Conservation (phyloP, 1,140 invertebrate genomes). For the Drosophila mayri region DNA sequence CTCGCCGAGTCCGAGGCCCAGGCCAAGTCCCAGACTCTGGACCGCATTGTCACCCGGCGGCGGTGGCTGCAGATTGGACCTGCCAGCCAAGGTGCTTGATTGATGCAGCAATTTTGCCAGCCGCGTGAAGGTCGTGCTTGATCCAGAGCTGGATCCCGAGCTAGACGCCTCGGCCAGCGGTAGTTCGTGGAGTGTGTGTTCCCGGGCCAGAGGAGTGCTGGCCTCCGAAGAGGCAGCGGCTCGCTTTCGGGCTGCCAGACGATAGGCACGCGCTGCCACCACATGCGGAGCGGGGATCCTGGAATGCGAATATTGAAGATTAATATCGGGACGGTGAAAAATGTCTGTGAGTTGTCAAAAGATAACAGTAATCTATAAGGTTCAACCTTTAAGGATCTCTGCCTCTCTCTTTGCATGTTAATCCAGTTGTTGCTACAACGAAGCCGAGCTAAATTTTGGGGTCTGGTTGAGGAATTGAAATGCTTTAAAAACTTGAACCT, state of each 20-base stretch:
- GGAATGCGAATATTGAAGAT: conserved; percentile 33
- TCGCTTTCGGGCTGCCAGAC: conserved; percentile 83
- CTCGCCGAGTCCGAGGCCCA: conserved; percentile 58
- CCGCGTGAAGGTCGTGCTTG: conserved; percentile 87
- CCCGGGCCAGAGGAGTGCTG: conserved; percentile 55
- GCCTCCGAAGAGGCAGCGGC: conserved; percentile 67
- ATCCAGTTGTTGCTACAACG: neutral
- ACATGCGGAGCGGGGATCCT: conserved; percentile 88
- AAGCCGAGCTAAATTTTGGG: neutral
- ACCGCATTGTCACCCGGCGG: conserved; percentile 51
- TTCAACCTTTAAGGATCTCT: neutral
- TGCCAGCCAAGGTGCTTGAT: conserved; percentile 79
- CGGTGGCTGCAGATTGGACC: conserved; percentile 82
- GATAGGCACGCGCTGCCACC: conserved; percentile 86
- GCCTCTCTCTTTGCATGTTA: neutral
- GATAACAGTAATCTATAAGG: neutral
- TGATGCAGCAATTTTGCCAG: conserved; percentile 90
- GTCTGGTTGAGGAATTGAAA: neutral
- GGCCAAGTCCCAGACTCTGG: conserved; percentile 48
- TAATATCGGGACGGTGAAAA: neutral
- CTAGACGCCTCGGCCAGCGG: conserved; percentile 47
- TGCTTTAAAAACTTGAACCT: neutral
- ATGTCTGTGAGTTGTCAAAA: neutral
- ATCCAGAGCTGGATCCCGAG: conserved; percentile 28
- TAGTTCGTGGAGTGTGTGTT: conserved; percentile 64